Conservation (phyloP, 2,113 vertebrate genomes). For the Cheirogaleus medius region DNA sequence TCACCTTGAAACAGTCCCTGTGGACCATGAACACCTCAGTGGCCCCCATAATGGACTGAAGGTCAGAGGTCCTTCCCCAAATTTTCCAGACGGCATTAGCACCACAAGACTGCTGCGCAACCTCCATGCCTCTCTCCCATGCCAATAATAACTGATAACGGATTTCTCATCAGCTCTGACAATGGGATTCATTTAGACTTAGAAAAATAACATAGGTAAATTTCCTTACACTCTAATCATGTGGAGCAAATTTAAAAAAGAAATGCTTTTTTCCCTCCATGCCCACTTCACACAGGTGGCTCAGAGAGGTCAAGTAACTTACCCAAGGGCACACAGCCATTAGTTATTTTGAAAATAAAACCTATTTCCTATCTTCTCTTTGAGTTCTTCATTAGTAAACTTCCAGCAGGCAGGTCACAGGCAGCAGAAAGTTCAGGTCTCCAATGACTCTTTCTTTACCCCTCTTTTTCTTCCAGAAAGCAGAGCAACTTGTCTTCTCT, state of each 20-base stretch:
- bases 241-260: not conserved
- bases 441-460: not conserved
- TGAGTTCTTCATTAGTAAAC: not conserved
- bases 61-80: not conserved
- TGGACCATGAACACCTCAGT: not conserved
- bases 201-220: not conserved
- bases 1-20: not conserved
- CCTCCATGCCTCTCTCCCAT: fast-evolving
- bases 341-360: conserved; percentile 4
- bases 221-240: not conserved
- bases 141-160: not conserved
- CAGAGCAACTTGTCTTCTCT: not conserved
- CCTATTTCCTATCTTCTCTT: not conserved
- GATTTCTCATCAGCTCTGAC: not conserved
- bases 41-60: not conserved
- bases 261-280: not conserved
- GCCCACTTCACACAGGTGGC: not conserved
- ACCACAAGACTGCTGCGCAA: not conserved
- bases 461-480: not conserved
- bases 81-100: not conserved
- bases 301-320: conserved; percentile 3
- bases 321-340: not conserved
- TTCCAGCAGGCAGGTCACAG: not conserved
- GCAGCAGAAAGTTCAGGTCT: not conserved
- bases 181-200: not conserved